Evolutionary conservation across 2,888 invertebrate species (phyloP), one percentile per base, ranked within the genome.

Genomic region (Leptopilina syphax): DNA sequence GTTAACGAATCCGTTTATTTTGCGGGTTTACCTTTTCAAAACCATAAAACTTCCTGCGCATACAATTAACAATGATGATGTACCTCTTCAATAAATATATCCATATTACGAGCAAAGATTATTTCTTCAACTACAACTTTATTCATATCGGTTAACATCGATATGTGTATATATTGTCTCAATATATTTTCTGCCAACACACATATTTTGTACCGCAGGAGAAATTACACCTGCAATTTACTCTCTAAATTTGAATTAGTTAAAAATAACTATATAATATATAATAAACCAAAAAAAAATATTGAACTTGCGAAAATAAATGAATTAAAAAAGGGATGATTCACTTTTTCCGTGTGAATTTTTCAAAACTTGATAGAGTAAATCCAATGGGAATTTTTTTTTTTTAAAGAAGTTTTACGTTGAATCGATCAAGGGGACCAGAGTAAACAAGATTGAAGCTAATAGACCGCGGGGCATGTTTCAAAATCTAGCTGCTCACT

Each of bases 1-100:
- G 77, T 82, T 90, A 88, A 88, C 87, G 87, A 88, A 89, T 89
- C 87, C 86, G 88, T 90, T 90, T 89, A 87, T 88, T 89, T 86
- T 89, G 86, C 87, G 83, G 82, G 79, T 82, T 84, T 79, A 77
- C 80, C 73, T 73, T 34, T 73, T 73, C 54, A n/a, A 73, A 73
- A 73, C 54, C 27, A 73, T 73, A 73, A 54, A 73, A n/a, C 57
- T 18, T 57, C 41, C 27, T 34, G 34, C 57, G 34, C 57, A 57
- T 73, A 57, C 24, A 57, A 54, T 73, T 73, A 73, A 10, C 4
- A 34, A 13, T 3, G 34, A 34, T 54, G 27, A 34, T 27, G 57
- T n/a, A 73, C 57, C 57, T 47, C 70, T 70, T 70, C 70, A 12
- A 70, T 34, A 50, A 18, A 18, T 18, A 27, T 7, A 13, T 34